These are phyloP conservation scores for Anguilla japonica DNA, from an alignment of 2,113 vertebrate species.

Conservation along the genomic window DNA sequence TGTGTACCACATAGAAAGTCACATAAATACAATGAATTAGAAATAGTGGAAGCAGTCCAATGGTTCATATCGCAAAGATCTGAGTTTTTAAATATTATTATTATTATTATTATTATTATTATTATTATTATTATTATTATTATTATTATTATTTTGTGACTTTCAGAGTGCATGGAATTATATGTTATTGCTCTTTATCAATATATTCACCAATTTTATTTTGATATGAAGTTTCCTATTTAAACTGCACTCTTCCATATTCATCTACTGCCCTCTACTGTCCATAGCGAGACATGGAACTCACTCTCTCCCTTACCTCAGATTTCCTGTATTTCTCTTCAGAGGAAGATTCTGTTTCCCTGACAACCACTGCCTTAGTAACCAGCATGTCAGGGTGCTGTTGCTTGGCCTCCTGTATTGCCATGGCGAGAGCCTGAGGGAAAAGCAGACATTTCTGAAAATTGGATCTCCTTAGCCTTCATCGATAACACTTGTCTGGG, in stretches of 20 bases:
- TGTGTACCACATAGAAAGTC: too few relatives aligned
- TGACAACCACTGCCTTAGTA: constrained; percentile 98
- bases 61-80: background rate
- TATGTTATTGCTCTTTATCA: background rate
- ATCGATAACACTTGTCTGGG: background rate
- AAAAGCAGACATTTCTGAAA: background rate
- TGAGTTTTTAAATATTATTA: background rate
- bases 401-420: constrained; percentile 96
- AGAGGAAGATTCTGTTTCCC: constrained; percentile 92
- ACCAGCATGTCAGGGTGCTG: constrained; percentile 98
- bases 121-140: too few relatives aligned
- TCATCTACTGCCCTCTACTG: constrained; percentile 28
- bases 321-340: constrained; percentile 84
- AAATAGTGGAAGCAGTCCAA: background rate
- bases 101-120: too few relatives aligned
- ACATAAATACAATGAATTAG: too few relatives aligned
- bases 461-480: background rate
- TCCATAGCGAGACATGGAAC: background rate
- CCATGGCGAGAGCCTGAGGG: constrained; percentile 88
- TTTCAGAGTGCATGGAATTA: too few relatives aligned
- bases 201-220: background rate
- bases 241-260: background rate
- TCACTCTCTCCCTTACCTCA: constrained; percentile 70
- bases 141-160: too few relatives aligned
- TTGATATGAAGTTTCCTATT: background rate